Base-by-base conservation (phyloP, 2,888 invertebrate genomes). In the Thysanoteuthis rhombus region DNA sequence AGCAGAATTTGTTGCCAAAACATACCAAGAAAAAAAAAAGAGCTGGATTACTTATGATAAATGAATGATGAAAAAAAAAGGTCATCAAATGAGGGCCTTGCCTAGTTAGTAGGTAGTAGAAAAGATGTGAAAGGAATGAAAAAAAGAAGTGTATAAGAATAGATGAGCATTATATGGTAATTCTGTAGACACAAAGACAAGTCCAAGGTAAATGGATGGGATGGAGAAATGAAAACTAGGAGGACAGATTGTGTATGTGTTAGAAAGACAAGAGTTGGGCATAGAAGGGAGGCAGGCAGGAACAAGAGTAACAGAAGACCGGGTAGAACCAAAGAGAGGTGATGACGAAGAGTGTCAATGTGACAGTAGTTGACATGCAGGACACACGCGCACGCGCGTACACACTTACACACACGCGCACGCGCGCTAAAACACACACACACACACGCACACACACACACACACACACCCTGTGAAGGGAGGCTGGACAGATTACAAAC, bases 341-440 rank as follows among this genome's bases (percentile, higher is more conserved):
- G 93, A 47, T 38, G 93, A 45, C 45, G 92, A 52, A 47, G 95
- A 98, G 98, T 28, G 99, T 99, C 96, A 75, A 75, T 99, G 99
- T 93, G 99, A 99, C 97, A 99, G 99, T 96, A 99, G 99, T 97
- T 99, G 99, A 39, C 97, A 99, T 93, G 99, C 99, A 97, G 99
- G 99, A 97, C 99, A 99, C 97, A 99, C 99, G 96, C 98, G 99
- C 95, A 99, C 99, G 0, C 99, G 99, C 97, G 99, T 99, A 99
- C 99, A 0, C 99, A 99, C 97, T 98, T 99, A 98, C 98, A 90
- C 92, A 90, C 97, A 99, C 99, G 96, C 98, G 99, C 95, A 99
- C 99, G 0, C 99, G 99, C 97, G 99, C 99, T 99, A 99, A 0
- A 99, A 99, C 97, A 99, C 99, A 97, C 99, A 99, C 97, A 99